Conservation (phyloP, 2,113 vertebrate species). For the Rhynchomys soricoides region DNA sequence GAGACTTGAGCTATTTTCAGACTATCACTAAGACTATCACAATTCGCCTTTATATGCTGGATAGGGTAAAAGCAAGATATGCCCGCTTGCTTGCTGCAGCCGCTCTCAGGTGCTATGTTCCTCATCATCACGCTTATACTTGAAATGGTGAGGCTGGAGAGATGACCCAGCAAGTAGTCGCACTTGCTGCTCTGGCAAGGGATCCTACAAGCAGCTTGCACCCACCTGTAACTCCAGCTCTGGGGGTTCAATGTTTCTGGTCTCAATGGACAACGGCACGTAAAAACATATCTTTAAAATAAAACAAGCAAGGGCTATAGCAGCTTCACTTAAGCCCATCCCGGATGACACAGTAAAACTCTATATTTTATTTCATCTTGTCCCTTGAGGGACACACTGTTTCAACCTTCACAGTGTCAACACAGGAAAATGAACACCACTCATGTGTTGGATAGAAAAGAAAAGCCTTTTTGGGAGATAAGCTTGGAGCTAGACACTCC, state of each 20-base stretch:
- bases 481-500: not conserved
- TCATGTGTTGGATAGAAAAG: too few relatives aligned
- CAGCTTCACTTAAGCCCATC: not conserved
- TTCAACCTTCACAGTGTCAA: not conserved
- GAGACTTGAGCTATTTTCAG: not conserved
- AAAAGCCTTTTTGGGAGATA: not conserved
- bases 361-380: not conserved
- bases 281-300: not conserved
- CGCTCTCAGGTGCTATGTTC: not conserved
- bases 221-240: not conserved
- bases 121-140: accelerated
- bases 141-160: not conserved
- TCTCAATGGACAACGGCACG: not conserved
- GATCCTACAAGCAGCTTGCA: not conserved
- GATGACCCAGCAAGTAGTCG: not conserved
- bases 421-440: accelerated
- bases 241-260: not conserved
- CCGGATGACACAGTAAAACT: not conserved
- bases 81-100: accelerated
- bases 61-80: not conserved
- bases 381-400: not conserved
- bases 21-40: not conserved
- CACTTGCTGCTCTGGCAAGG: not conserved
- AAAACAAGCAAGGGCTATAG: not conserved
- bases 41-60: not conserved